Conservation (phyloP, 2,888 invertebrate genomes). For the Leptopilina syphax region DNA sequence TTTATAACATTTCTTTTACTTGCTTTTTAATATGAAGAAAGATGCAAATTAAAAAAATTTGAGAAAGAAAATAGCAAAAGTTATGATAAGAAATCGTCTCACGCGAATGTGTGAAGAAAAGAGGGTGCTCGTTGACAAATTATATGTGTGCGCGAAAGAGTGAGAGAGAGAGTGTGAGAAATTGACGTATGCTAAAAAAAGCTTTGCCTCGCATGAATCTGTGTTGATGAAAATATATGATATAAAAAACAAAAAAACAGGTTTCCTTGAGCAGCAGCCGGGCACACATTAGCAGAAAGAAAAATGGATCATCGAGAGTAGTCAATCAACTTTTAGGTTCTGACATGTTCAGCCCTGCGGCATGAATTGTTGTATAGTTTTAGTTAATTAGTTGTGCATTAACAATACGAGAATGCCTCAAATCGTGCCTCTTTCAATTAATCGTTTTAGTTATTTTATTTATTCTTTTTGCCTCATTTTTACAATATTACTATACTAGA, state of each 20-base stretch:
- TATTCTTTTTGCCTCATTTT: conserved; percentile 50
- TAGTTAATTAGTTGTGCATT: conserved; percentile 76
- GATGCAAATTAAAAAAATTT: neutral
- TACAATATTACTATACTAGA: conserved; percentile 29
- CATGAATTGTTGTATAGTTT: conserved; percentile 76
- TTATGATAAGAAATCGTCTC: conserved; percentile 7
- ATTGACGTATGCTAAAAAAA: conserved; percentile 75
- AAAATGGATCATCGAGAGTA: conserved; percentile 54
- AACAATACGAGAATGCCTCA: conserved; percentile 75
- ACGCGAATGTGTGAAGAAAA: conserved; percentile 61
- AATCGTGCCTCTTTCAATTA: conserved; percentile 62
- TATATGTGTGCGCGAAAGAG: conserved; percentile 59
- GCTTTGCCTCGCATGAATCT: conserved; percentile 77
- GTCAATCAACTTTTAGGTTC: conserved; percentile 44
- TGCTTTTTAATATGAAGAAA: no score
- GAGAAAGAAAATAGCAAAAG: neutral
- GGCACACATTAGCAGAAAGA: conserved; percentile 39
- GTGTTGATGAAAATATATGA: conserved; percentile 68
- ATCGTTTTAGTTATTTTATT: conserved; percentile 54
- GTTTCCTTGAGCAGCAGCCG: conserved; percentile 49
- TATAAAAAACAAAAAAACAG: conserved; percentile 56
- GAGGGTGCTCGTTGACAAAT: conserved; percentile 57
- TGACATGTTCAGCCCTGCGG: conserved; percentile 70
- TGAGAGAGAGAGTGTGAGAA: conserved; percentile 70
- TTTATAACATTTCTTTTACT: no score